Conservation (phyloP, 2,888 invertebrate genomes). For the Lomographa bimaculata region DNA sequence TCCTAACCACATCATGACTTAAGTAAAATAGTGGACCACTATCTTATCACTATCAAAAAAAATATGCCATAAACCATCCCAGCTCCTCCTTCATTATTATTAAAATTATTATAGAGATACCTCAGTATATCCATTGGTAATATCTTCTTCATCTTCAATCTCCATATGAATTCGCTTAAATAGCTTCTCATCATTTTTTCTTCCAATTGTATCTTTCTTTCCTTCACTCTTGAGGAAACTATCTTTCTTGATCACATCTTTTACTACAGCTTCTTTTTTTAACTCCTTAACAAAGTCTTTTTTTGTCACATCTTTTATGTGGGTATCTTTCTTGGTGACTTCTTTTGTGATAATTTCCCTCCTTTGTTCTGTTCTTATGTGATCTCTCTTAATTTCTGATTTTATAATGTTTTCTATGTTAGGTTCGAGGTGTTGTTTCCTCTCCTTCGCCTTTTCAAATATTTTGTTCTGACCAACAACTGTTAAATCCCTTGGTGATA, state of each 20-base stretch:
- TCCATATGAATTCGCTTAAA: conserved; percentile 26
- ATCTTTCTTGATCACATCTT: conserved; percentile 25
- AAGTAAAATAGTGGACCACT: too few relatives aligned
- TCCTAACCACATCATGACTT: too few relatives aligned
- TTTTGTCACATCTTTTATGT: conserved; percentile 11
- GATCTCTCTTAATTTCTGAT: conserved; percentile 35
- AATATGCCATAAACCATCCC: too few relatives aligned
- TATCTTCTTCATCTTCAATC: conserved; percentile 29
- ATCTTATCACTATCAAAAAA: too few relatives aligned
- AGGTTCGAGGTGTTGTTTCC: conserved; percentile 34
- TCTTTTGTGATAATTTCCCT: conserved; percentile 26
- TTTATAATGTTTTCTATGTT: conserved; percentile 24
- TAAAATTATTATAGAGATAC: too few relatives aligned
- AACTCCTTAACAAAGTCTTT: conserved; percentile 2
- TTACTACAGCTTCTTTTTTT: neutral
- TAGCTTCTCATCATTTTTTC: conserved; percentile 26
- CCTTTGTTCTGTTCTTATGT: conserved; percentile 28
- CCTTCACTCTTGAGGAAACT: conserved; percentile 17
- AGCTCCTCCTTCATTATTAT: too few relatives aligned
- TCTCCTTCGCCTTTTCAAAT: conserved; percentile 45
- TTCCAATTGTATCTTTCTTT: too few relatives aligned
- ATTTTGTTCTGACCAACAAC: conserved; percentile 67
- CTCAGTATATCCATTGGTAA: conserved; percentile 29
- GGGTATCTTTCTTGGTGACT: conserved; percentile 30
- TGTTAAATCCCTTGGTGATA: conserved; percentile 69